phyloP scores from a whole-genome alignment of 1,140 invertebrate species.

The Andricus grossulariae region DNA sequence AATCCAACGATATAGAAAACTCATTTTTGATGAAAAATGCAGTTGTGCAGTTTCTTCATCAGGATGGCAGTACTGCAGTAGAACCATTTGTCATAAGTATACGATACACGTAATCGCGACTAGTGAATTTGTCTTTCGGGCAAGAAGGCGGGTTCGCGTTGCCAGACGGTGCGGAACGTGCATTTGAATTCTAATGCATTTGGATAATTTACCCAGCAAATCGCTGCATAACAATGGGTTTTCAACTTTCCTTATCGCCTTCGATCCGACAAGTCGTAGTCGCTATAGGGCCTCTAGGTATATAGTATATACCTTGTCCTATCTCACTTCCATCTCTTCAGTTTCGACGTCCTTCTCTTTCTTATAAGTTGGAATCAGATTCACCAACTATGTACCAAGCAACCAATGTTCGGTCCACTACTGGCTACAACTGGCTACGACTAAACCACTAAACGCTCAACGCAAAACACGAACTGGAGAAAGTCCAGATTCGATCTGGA shows the following conservation, averaged over 20 bases:
- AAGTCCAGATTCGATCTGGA: constrained; percentile 52
- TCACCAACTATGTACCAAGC: background rate
- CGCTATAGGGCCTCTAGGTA: background rate
- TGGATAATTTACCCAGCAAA: constrained; percentile 48
- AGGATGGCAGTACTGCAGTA: too few species aligned
- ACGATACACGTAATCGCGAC: constrained; percentile 9
- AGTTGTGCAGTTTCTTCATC: too few species aligned
- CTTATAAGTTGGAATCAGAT: too few species aligned
- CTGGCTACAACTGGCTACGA: too few species aligned
- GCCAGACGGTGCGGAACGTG: constrained; percentile 43
- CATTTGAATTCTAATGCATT: constrained; percentile 49
- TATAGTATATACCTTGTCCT: background rate
- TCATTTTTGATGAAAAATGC: too few species aligned
- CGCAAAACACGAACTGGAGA: constrained; percentile 45
- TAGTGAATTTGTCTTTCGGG: constrained; percentile 50
- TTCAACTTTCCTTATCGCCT: constrained; percentile 52
- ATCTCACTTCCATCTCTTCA: background rate
- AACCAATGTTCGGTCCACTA: background rate
- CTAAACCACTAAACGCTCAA: too few species aligned
- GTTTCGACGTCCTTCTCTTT: too few species aligned
- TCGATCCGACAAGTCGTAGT: constrained; percentile 49
- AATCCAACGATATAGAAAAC: too few species aligned
- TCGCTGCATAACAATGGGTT: constrained; percentile 51
- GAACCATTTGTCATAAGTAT: constrained; percentile 42
- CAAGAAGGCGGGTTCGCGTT: constrained; percentile 36